A percentile compares a stretch with the other conserved stretches of the same genome.
These are phyloP conservation scores for Trichoplusia ni DNA, from an alignment of 1,140 invertebrate genomes.

Conservation along the genomic window DNA sequence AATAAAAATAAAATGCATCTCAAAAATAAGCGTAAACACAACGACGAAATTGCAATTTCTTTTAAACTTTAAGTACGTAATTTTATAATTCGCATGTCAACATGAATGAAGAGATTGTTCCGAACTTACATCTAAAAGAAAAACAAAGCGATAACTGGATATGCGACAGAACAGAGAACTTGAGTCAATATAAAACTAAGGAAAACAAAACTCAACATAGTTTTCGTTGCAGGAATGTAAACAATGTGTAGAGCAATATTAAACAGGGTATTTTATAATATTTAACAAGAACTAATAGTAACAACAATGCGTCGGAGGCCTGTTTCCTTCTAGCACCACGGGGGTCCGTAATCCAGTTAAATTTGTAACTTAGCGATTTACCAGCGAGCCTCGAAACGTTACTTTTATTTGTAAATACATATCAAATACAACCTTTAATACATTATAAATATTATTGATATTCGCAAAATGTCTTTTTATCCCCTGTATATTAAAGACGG, in stretches of 20 bases:
- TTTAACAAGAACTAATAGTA: constrained; percentile 71
- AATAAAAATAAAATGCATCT: constrained; percentile 73
- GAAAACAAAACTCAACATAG: constrained; percentile 79
- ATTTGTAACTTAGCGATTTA: neutral
- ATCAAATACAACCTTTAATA: constrained; percentile 28
- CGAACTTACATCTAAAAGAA: constrained; percentile 65
- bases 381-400: neutral
- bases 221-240: constrained; percentile 78
- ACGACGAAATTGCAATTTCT: constrained; percentile 63
- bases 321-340: constrained; percentile 68
- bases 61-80: constrained; percentile 74
- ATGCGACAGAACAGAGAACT: constrained; percentile 63
- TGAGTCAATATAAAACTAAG: constrained; percentile 70
- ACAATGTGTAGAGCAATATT: constrained; percentile 73
- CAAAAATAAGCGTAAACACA: constrained; percentile 72
- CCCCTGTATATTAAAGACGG: constrained; percentile 18
- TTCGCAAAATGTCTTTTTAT: constrained; percentile 18
- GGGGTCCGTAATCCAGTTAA: constrained; percentile 40
- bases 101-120: constrained; percentile 59
- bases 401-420: neutral
- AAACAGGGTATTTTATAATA: constrained; percentile 63
- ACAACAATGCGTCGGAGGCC: constrained; percentile 69
- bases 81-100: constrained; percentile 67
- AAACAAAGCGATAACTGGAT: constrained; percentile 67
- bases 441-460: constrained; percentile 18